phyloP scores from a whole-genome alignment of 2,888 invertebrate species.

The Caenorhabditis zanzibari region DNA sequence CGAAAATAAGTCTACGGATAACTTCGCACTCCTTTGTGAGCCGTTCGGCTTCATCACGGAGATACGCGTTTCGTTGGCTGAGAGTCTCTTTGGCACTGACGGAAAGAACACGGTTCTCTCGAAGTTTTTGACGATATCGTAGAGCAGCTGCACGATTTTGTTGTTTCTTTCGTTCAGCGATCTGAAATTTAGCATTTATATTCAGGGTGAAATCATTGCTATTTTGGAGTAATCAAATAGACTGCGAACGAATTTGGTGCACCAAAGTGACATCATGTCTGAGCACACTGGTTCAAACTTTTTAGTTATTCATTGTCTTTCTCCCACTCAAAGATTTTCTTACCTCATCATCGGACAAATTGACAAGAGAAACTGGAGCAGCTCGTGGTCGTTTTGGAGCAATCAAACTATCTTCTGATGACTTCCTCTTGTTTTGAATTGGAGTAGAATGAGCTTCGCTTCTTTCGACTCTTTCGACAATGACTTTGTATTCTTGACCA shows the following conservation, averaged over 20 bases:
- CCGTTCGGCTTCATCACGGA: constrained; percentile 72
- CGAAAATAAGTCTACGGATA: constrained; percentile 64
- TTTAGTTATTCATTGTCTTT: constrained; percentile 18
- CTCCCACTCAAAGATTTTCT: constrained; percentile 9
- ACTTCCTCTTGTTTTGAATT: constrained; percentile 22
- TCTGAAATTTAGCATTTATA: constrained; percentile 73
- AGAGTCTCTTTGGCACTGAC: constrained; percentile 65
- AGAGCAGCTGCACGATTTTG: constrained; percentile 81
- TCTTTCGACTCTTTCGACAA: constrained; percentile 56
- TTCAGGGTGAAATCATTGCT: constrained; percentile 4
- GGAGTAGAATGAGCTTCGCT: constrained; percentile 14
- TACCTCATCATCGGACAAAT: constrained; percentile 64
- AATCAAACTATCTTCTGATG: constrained; percentile 35
- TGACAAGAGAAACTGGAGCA: constrained; percentile 71
- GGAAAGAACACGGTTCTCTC: constrained; percentile 41
- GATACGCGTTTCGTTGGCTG: constrained; percentile 73
- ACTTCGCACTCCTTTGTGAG: constrained; percentile 75
- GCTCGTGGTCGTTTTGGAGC: constrained; percentile 64
- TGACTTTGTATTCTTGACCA: constrained; percentile 70
- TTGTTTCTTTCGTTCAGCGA: constrained; percentile 80
- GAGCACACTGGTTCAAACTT: constrained; percentile 10
- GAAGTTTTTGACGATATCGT: constrained; percentile 78
- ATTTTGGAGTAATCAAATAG: not conserved
- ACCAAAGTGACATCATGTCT: constrained; percentile 14
- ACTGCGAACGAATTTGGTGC: not conserved